Evolutionary conservation across 30 jellyfish, hydroid and myxozoan genomes (phyloP), one percentile per base, ranked within the genome.

Genomic region (Aurelia sp.): DNA sequence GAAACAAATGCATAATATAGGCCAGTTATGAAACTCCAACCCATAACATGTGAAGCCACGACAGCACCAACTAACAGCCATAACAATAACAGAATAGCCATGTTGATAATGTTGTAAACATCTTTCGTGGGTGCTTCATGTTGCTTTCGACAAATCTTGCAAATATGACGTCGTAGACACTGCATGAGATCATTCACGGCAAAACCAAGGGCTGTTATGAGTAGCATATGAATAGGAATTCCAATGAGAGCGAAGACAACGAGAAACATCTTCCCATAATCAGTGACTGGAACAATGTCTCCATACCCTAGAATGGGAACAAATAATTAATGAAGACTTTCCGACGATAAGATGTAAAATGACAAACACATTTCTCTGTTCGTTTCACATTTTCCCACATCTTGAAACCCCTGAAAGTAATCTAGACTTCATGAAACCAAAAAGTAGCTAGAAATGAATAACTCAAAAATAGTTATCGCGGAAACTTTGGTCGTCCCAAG

Each of bases 1-100:
- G 82, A 8, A 40, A 71, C 82, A 40, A 71, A 71, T 50, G 82
- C 82, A 40, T 21, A 71, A 40, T 71, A 71, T 17, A 71, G 55
- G 20, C 67, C 82, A 17, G 50, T 40, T 15, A 71, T 20, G 64
- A 22, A 71, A 18, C 30, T 71, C 65, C 63, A 71, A 30, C 55
- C 21, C 31, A 15, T 20, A 13, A 40, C 17, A 27, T 16, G 13
- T 17, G 82, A 71, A 1, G 64, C 38, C 63, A 40, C 82, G 15
- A 71, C 0, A 4, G 63, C 82, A 31, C 82, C 82, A 41, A 41
- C 8, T 12, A 17, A 67, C 4, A 71, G 64, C 82, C 82, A 71
- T 13, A 71, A 16, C 1, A 40, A 3, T 12, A 40, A 61, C 63
- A 71, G 16, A 4, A 67, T 8, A 33, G 44, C 18, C 50, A 67